Percentiles rank a stretch among this genome's conserved stretches.
Evolutionary conservation across 1,140 invertebrate species (phyloP).

Genomic region (Diorhabda elongata): DNA sequence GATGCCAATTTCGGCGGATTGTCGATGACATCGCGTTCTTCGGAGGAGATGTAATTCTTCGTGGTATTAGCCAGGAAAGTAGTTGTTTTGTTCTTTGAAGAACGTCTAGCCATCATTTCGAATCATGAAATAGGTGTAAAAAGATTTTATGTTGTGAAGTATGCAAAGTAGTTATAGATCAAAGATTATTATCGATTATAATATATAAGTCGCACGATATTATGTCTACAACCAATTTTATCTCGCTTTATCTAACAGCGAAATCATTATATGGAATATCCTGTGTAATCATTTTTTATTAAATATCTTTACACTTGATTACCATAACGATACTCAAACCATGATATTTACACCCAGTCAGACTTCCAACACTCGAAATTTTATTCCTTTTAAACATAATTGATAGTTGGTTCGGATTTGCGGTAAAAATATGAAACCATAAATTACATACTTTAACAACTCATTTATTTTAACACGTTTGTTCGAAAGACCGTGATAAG

Average conservation of each 20-base stretch:
- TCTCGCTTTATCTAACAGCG: not conserved
- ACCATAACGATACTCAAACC: not conserved
- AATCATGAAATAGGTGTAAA: too few relatives aligned
- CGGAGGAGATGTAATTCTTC: too few relatives aligned
- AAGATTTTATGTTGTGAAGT: too few relatives aligned
- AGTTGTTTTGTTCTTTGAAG: too few relatives aligned
- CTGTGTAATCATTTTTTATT: not conserved
- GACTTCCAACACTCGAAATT: not conserved
- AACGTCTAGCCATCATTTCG: too few relatives aligned
- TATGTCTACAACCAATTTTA: too few relatives aligned
- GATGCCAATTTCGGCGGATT: too few relatives aligned
- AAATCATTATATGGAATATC: not conserved
- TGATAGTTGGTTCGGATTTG: conserved; percentile 9
- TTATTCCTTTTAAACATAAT: conserved; percentile 3
- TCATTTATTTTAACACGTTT: conserved; percentile 16
- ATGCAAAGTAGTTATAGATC: too few relatives aligned
- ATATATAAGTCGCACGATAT: too few relatives aligned
- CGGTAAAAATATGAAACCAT: not conserved
- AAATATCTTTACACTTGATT: not conserved
- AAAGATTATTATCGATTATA: too few relatives aligned
- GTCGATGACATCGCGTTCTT: too few relatives aligned
- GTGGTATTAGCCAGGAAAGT: too few relatives aligned
- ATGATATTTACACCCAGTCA: not conserved
- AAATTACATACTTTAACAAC: conserved; percentile 10
- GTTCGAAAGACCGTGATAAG: conserved; percentile 7